Evolutionary conservation across 2,888 invertebrate genomes (phyloP).

Genomic region (Xiphydria camelus): DNA sequence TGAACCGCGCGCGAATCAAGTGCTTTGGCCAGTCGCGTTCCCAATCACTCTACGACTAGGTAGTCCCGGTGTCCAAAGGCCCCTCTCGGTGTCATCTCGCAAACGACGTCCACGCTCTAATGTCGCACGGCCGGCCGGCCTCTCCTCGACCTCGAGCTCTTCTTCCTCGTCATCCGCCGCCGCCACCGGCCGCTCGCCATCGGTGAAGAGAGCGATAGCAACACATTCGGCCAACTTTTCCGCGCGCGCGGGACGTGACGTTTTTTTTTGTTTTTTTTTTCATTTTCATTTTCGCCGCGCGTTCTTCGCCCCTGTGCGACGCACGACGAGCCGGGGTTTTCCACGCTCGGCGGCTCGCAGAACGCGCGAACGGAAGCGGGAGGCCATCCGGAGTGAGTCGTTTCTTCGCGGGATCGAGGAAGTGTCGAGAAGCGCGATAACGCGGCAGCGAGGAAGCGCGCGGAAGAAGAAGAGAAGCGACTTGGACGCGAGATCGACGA

Average conservation of each 20-base stretch:
- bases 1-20: constrained; percentile 57
- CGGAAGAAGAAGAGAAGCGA: constrained; percentile 2
- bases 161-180: constrained; percentile 2
- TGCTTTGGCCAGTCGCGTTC: constrained; percentile 59
- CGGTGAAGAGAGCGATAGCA: constrained; percentile 8
- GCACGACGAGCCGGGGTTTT: neutral
- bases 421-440: neutral
- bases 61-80: constrained; percentile 55
- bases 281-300: constrained; percentile 11
- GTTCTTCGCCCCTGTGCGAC: neutral
- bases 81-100: constrained; percentile 21
- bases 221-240: neutral
- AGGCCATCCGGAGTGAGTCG: too few relatives aligned
- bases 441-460: neutral
- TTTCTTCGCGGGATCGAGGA: neutral
- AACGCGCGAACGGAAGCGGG: too few relatives aligned
- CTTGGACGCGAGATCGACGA: constrained; percentile 6
- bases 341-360: too few relatives aligned
- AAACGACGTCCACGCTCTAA: constrained; percentile 16
- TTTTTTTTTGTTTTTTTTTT: constrained; percentile 7
- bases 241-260: neutral
- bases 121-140: neutral
- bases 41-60: constrained; percentile 59
- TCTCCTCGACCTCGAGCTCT: neutral
- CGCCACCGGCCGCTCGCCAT: constrained; percentile 5